phyloP scores from a whole-genome alignment of 1,140 invertebrate species.

The Drosophila pruinosa region DNA sequence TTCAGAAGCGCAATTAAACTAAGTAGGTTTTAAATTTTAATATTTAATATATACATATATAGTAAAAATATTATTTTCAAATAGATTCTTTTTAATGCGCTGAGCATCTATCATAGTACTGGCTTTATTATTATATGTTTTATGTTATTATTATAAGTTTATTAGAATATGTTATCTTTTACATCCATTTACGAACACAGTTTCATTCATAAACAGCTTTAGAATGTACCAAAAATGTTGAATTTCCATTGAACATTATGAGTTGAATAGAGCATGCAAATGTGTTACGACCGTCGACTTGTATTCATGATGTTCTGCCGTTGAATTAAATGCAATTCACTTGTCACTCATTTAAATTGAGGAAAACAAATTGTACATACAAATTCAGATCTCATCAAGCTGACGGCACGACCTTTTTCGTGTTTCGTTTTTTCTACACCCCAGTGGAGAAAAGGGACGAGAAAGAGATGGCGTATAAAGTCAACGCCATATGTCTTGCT shows the following conservation, averaged over 20 bases:
- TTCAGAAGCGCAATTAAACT: not conserved
- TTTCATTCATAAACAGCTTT: not conserved
- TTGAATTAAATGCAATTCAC: slow-evolving; percentile 56
- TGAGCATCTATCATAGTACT: too few species aligned
- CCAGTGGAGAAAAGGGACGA: not conserved
- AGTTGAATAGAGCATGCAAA: slow-evolving; percentile 55
- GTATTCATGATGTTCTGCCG: slow-evolving; percentile 18
- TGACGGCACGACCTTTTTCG: slow-evolving; percentile 65
- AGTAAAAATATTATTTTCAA: too few species aligned
- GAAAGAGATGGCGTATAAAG: not conserved
- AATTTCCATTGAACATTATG: slow-evolving; percentile 54
- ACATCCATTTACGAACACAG: not conserved
- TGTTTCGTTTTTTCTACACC: slow-evolving; percentile 27
- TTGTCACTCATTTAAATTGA: slow-evolving; percentile 71
- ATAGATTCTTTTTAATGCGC: too few species aligned
- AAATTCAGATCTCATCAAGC: slow-evolving; percentile 62
- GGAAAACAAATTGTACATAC: slow-evolving; percentile 60
- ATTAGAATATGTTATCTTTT: not conserved
- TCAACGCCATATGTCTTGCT: slow-evolving; percentile 20
- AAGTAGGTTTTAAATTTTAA: not conserved
- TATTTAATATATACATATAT: too few species aligned
- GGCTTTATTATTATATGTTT: too few species aligned
- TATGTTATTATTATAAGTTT: too few species aligned
- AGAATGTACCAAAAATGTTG: slow-evolving; percentile 10
- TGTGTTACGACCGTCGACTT: slow-evolving; percentile 34